These are phyloP conservation scores for Caradrina clavipalpis DNA, from an alignment of 2,888 invertebrate species.

Conservation along the genomic window DNA sequence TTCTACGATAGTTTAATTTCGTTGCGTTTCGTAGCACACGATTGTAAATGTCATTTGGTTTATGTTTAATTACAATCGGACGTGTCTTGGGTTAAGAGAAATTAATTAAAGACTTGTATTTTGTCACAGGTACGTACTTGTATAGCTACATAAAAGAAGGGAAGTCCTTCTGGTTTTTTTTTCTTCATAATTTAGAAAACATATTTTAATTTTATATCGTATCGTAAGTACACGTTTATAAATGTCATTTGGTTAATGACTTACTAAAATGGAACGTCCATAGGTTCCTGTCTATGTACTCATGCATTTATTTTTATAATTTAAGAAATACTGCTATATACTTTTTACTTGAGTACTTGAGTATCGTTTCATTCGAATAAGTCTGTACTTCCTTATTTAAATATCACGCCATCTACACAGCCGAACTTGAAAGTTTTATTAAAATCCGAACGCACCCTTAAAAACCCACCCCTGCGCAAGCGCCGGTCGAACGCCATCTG, in stretches of 20 bases:
- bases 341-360: background rate
- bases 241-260: conserved; percentile 15
- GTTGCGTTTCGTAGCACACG: conserved; percentile 31
- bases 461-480: conserved; percentile 60
- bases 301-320: no score
- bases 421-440: conserved; percentile 14
- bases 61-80: conserved; percentile 30
- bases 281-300: no score
- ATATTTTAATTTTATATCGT: conserved; percentile 36
- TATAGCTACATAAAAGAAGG: no score
- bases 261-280: conserved; percentile 19
- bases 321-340: background rate
- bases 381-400: background rate
- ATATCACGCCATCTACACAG: conserved; percentile 53
- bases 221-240: conserved; percentile 33
- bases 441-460: conserved; percentile 34
- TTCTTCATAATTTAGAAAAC: no score
- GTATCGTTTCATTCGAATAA: conserved; percentile 3
- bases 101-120: background rate
- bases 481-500: conserved; percentile 77
- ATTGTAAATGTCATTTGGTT: conserved; percentile 37
- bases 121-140: no score
- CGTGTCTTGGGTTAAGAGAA: conserved; percentile 13
- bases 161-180: no score
- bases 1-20: conserved; percentile 47